Evolutionary conservation across 2,113 vertebrate species (phyloP).

Genomic region (Myotis yumanensis): DNA sequence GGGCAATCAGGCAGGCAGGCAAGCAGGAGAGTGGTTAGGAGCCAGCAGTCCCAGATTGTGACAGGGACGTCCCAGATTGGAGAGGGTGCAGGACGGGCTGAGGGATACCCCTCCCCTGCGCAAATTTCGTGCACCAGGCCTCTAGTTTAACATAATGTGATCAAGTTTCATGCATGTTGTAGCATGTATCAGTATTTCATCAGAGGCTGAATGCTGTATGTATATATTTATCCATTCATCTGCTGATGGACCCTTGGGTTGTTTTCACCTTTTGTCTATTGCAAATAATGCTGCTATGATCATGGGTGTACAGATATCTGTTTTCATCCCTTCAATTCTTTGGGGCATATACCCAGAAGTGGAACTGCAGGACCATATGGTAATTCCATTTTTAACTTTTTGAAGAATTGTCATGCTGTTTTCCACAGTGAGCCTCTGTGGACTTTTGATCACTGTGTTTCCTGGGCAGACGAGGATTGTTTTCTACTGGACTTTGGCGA

Average conservation of each 20-base stretch:
- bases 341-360: background rate
- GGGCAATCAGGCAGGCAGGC: too few species aligned
- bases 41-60: too few species aligned
- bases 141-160: background rate
- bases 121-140: too few species aligned
- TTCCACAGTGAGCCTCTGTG: background rate
- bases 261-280: background rate
- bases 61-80: too few species aligned
- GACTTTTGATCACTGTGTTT: conserved; percentile 61
- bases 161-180: background rate
- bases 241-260: background rate
- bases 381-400: background rate
- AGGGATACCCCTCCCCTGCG: too few species aligned
- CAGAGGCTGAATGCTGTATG: background rate
- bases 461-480: conserved; percentile 56
- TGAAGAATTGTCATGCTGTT: background rate
- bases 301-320: background rate
- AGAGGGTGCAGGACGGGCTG: too few species aligned
- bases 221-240: background rate
- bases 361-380: background rate
- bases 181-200: too few species aligned
- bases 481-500: conserved; percentile 68
- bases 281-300: background rate
- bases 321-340: background rate
- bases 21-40: too few species aligned